These are phyloP conservation scores for Lutraria lutraria DNA, from an alignment of 2,888 invertebrate genomes.

Conservation along the genomic window DNA sequence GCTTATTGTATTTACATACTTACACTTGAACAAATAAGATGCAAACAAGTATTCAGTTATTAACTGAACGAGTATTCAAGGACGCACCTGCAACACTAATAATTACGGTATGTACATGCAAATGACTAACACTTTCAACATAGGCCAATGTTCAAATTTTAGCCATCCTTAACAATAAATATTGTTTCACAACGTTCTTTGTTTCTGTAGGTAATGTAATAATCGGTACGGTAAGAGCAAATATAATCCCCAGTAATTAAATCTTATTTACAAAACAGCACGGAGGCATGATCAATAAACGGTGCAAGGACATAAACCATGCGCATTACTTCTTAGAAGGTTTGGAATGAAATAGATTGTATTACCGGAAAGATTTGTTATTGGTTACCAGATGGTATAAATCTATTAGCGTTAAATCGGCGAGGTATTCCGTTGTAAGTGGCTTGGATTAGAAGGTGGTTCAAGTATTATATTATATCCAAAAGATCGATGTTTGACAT, in stretches of 20 bases:
- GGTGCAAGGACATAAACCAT: neutral
- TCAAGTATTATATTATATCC: neutral
- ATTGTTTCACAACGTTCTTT: too few species aligned
- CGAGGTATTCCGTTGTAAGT: neutral
- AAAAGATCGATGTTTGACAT: constrained; percentile 7
- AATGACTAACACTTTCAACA: too few species aligned
- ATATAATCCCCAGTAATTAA: constrained; percentile 2
- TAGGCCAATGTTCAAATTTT: too few species aligned
- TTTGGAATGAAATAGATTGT: neutral
- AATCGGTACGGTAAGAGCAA: neutral
- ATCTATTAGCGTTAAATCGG: neutral
- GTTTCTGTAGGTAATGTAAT: neutral
- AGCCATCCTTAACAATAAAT: too few species aligned
- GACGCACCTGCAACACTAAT: too few species aligned
- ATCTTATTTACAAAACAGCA: neutral
- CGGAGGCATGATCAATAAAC: constrained; percentile 1
- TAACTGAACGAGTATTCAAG: too few species aligned
- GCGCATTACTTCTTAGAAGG: neutral
- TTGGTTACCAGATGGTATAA: neutral
- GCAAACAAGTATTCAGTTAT: too few species aligned
- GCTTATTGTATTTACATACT: too few species aligned
- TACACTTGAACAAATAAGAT: too few species aligned
- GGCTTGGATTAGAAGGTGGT: neutral
- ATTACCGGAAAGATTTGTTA: neutral
- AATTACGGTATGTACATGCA: too few species aligned